Base-by-base conservation (phyloP, 2,888 invertebrate genomes). In the Troglohyphantes excavatus region DNA sequence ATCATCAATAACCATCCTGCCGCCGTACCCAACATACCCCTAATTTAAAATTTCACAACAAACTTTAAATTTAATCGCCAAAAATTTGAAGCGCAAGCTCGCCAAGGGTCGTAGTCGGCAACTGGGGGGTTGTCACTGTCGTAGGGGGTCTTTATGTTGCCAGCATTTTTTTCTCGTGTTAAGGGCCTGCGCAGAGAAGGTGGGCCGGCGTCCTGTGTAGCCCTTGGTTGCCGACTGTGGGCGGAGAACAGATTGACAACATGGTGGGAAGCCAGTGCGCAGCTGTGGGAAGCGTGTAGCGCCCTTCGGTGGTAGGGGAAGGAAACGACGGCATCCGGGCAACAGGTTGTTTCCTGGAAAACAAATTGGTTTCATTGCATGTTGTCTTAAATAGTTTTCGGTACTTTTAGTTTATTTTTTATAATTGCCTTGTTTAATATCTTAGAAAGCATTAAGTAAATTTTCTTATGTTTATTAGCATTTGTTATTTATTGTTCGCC, bases 341-440 rank as follows among this genome's bases (percentile, higher is more conserved):
- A 78, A 78, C 78, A 78, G 78, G 78, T 78, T 39, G 63, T 65
- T 21, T 79, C n/a, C 63, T 19, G 19, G 46, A 46, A 26, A 46
- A 26, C 9, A 53, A 53, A 53, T 17, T 53, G 53, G 9, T 53
- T 53, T n/a, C 5, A 53, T 39, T 39, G 39, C 9, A 2, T n/a
- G n/a, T n/a, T n/a, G n/a, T n/a, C n/a, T n/a, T n/a, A n/a, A n/a
- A n/a, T n/a, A n/a, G n/a, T n/a, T n/a, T n/a, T n/a, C n/a, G n/a
- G n/a, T n/a, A n/a, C n/a, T n/a, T n/a, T n/a, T n/a, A n/a, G n/a
- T n/a, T n/a, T n/a, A n/a, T n/a, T n/a, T n/a, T n/a, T n/a, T n/a
- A n/a, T n/a, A n/a, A n/a, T n/a, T n/a, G n/a, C n/a, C n/a, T n/a
- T n/a, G n/a, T n/a, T n/a, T n/a, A n/a, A n/a, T n/a, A n/a, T n/a